phyloP scores from a whole-genome alignment of 2,113 vertebrate genomes.

The Phodopus roborovskii region DNA sequence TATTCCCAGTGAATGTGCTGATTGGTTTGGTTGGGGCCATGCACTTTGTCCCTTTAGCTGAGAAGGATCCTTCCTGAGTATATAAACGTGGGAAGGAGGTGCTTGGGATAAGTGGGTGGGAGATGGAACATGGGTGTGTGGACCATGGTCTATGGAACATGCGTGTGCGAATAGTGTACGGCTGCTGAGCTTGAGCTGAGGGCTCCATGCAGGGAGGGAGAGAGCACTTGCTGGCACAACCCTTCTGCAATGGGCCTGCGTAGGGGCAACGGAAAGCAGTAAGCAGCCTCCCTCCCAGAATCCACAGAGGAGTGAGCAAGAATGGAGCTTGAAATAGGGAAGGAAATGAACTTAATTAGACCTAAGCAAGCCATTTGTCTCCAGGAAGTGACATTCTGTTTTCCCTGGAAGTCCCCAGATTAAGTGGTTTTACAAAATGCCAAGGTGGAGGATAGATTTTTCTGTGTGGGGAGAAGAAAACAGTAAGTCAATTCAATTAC shows the following conservation, averaged over 20 bases:
- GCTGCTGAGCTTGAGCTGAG: not conserved
- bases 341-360: conserved; percentile 75
- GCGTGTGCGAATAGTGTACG: not conserved
- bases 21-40: not conserved
- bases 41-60: not conserved
- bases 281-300: conserved; percentile 21
- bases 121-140: not conserved
- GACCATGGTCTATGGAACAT: not conserved
- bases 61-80: not conserved
- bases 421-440: conserved; percentile 75
- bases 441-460: conserved; percentile 52
- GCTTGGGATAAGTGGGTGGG: not conserved
- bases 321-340: conserved; percentile 47
- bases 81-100: not conserved
- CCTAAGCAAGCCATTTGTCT: conserved; percentile 79
- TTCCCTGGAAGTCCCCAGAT: conserved; percentile 77
- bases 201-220: not conserved
- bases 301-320: conserved; percentile 60
- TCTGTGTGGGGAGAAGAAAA: conserved; percentile 43
- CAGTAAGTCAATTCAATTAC: conserved; percentile 45
- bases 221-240: not conserved
- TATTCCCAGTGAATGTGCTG: not conserved
- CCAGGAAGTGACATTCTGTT: conserved; percentile 77
- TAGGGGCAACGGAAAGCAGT: not conserved
- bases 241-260: not conserved